A percentile compares a stretch with the other conserved stretches of the same genome.
Conservation (phyloP, 2,888 invertebrate species). For the Aphodius granarius region DNA sequence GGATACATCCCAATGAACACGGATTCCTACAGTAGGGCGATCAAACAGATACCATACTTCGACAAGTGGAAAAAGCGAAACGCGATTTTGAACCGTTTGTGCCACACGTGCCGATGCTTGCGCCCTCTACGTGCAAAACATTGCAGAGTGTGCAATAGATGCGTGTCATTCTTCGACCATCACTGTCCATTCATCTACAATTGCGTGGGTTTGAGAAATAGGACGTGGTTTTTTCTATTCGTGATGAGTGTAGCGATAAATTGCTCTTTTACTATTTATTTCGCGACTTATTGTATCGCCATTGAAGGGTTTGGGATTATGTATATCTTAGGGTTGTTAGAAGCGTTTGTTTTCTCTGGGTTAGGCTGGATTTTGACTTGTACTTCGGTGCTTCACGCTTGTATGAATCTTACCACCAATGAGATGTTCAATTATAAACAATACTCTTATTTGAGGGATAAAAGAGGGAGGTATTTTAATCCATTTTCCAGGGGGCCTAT, state of each 20-base stretch:
- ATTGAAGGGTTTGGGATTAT: slow-evolving; percentile 82
- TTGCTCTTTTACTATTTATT: slow-evolving; percentile 85
- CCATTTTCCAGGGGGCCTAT: slow-evolving; percentile 89
- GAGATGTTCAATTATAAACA: slow-evolving; percentile 94
- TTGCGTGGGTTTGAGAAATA: slow-evolving; percentile 88
- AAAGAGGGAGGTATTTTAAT: slow-evolving; percentile 85
- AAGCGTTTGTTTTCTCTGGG: slow-evolving; percentile 82
- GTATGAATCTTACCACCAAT: slow-evolving; percentile 92
- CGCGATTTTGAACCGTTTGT: slow-evolving; percentile 76
- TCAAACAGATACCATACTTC: slow-evolving; percentile 89
- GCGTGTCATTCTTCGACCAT: slow-evolving; percentile 85
- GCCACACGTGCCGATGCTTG: slow-evolving; percentile 87
- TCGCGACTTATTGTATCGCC: slow-evolving; percentile 82
- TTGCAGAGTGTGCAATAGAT: slow-evolving; percentile 83
- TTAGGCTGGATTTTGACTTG: slow-evolving; percentile 87
- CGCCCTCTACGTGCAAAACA: slow-evolving; percentile 88
- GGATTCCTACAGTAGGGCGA: slow-evolving; percentile 86
- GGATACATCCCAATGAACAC: slow-evolving; percentile 88
- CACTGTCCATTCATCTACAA: slow-evolving; percentile 96
- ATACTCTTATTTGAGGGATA: slow-evolving; percentile 87
- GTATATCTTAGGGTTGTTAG: slow-evolving; percentile 81
- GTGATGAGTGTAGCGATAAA: slow-evolving; percentile 86
- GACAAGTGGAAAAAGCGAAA: slow-evolving; percentile 91
- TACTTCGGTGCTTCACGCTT: slow-evolving; percentile 86
- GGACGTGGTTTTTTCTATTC: slow-evolving; percentile 92